Conservation (phyloP, 2,888 invertebrate genomes). For the Lysandra bellargus region DNA sequence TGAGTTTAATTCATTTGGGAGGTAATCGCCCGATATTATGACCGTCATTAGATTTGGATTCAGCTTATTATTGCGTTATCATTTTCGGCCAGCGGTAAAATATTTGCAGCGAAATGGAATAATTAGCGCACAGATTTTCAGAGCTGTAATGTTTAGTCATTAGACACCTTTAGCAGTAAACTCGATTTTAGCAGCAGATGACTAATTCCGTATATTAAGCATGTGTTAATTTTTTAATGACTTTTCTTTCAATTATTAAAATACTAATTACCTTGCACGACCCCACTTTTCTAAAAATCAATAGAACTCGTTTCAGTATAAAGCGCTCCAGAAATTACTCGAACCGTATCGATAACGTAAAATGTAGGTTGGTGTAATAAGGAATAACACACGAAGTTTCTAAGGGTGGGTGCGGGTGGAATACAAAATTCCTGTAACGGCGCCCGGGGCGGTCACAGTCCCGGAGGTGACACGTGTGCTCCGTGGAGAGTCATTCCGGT, state of each 20-base stretch:
- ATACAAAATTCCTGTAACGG: slow-evolving; percentile 3
- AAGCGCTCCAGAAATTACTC: not conserved
- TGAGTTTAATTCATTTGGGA: slow-evolving; percentile 16
- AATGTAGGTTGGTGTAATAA: slow-evolving; percentile 17
- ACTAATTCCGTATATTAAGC: not conserved
- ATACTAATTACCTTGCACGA: not conserved
- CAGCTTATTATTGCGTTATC: slow-evolving; percentile 16
- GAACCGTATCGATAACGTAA: slow-evolving; percentile 4
- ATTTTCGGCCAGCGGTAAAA: not conserved
- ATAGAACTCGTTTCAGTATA: not conserved
- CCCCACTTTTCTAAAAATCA: not conserved
- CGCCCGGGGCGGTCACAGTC: not conserved
- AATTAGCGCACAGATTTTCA: slow-evolving; percentile 13
- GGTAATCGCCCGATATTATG: slow-evolving; percentile 19
- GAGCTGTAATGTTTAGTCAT: not conserved
- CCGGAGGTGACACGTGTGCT: not conserved
- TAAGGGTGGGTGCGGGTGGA: not conserved
- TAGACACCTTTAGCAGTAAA: not conserved
- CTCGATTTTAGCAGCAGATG: not conserved
- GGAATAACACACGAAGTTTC: slow-evolving; percentile 14
- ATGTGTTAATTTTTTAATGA: not conserved
- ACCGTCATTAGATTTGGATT: slow-evolving; percentile 21
- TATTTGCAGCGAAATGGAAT: slow-evolving; percentile 21
- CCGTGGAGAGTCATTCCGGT: not conserved
- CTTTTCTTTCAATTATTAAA: not conserved